phyloP scores from a whole-genome alignment of 2,888 invertebrate species.

The Xestia sexstrigata region DNA sequence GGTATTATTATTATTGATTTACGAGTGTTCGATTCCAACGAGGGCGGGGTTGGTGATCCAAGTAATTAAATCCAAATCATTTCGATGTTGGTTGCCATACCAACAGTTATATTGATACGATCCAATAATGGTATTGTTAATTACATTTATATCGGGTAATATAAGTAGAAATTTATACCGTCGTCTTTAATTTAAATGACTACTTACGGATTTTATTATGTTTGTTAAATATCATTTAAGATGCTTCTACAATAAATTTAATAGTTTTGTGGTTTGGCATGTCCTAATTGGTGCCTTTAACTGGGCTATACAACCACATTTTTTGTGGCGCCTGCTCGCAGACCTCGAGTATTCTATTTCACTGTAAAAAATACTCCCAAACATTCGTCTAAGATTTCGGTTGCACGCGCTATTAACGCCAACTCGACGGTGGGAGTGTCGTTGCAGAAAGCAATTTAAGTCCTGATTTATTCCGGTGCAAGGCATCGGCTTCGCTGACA shows the following conservation, averaged over 20 bases:
- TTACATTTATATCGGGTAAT: conserved; percentile 78
- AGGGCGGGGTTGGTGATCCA: conserved; percentile 83
- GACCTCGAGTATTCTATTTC: conserved; percentile 80
- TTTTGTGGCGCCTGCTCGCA: conserved; percentile 82
- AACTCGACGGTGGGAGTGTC: conserved; percentile 87
- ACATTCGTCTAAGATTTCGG: conserved; percentile 86
- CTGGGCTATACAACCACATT: conserved; percentile 74
- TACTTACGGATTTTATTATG: conserved; percentile 73
- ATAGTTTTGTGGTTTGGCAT: conserved; percentile 71
- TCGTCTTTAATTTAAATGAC: conserved; percentile 74
- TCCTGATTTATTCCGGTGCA: conserved; percentile 86
- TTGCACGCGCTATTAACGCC: conserved; percentile 90
- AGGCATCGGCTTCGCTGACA: conserved; percentile 83
- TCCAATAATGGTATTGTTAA: conserved; percentile 81
- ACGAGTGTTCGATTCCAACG: conserved; percentile 80
- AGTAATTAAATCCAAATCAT: conserved; percentile 87
- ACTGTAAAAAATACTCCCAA: conserved; percentile 83
- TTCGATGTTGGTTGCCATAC: conserved; percentile 79
- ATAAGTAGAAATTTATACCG: conserved; percentile 74
- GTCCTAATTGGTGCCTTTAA: conserved; percentile 78
- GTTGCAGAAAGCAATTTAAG: conserved; percentile 88
- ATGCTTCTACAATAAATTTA: conserved; percentile 71
- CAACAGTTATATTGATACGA: conserved; percentile 81
- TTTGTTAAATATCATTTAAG: conserved; percentile 75
- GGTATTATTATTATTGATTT: conserved; percentile 86